A percentile compares a stretch with the other conserved stretches of the same genome.
Conservation (phyloP, 1,140 invertebrate species). For the Drosophila sp. region DNA sequence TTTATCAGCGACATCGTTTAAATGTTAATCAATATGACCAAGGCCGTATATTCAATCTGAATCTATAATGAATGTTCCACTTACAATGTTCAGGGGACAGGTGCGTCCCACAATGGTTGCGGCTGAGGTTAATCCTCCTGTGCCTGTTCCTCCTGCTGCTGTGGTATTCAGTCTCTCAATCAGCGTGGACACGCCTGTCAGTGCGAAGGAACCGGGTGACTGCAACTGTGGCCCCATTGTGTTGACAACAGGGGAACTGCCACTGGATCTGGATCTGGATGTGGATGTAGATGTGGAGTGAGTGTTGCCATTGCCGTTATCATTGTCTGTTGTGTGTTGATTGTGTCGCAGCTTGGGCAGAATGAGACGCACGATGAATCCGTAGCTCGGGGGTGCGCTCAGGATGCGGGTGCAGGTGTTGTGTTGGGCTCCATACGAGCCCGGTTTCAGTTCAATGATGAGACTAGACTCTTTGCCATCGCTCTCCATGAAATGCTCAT, state of each 20-base stretch:
- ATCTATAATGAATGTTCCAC: slow-evolving; percentile 41
- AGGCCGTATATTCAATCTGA: slow-evolving; percentile 17
- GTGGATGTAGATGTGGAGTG: slow-evolving; percentile 20
- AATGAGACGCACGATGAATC: slow-evolving; percentile 82
- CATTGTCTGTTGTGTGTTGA: slow-evolving; percentile 31
- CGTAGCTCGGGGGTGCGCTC: slow-evolving; percentile 73
- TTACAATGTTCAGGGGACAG: slow-evolving; percentile 82
- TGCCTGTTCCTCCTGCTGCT: not conserved
- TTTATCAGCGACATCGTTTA: not conserved
- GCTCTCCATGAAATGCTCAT: slow-evolving; percentile 81
- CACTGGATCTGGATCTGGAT: slow-evolving; percentile 37
- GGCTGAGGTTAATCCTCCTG: slow-evolving; percentile 13
- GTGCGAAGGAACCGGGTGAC: slow-evolving; percentile 5
- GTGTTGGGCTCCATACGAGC: slow-evolving; percentile 51
- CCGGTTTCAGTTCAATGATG: slow-evolving; percentile 79
- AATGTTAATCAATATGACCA: slow-evolving; percentile 8
- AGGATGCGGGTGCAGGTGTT: slow-evolving; percentile 74
- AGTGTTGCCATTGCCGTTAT: slow-evolving; percentile 18
- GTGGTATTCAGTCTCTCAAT: slow-evolving; percentile 52
- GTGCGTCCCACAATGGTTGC: slow-evolving; percentile 56
- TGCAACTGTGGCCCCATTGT: slow-evolving; percentile 25
- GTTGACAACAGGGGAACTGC: slow-evolving; percentile 51
- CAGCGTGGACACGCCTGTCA: slow-evolving; percentile 39
- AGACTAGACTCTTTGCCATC: slow-evolving; percentile 83
- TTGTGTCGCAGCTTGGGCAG: slow-evolving; percentile 72